Percentiles rank a stretch among this genome's conserved stretches.
Conservation (phyloP, 1,140 invertebrate species). For the Ceratosolen solmsi region DNA sequence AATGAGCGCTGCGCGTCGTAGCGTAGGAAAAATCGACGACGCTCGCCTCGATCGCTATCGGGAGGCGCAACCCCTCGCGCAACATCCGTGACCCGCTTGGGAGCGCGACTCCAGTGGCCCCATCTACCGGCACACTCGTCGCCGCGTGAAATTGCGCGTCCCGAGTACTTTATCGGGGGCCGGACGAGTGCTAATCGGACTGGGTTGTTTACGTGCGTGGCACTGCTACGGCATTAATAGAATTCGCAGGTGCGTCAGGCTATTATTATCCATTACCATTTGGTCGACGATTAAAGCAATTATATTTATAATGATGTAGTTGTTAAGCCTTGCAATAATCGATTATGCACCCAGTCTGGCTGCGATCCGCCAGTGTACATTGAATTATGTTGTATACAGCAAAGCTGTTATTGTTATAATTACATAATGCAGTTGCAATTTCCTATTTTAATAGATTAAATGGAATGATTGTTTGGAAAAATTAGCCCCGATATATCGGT, state of each 20-base stretch:
- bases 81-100: neutral
- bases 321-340: slow-evolving; percentile 42
- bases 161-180: neutral
- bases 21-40: slow-evolving; percentile 11
- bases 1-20: slow-evolving; percentile 53
- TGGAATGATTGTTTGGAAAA: neutral
- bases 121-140: neutral
- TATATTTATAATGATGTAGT: slow-evolving; percentile 47
- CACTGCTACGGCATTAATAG: slow-evolving; percentile 25
- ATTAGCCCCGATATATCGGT: neutral
- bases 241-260: slow-evolving; percentile 30
- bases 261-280: slow-evolving; percentile 36
- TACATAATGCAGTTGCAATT: slow-evolving; percentile 32
- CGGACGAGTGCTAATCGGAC: neutral
- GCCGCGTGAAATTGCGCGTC: neutral
- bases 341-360: slow-evolving; percentile 15
- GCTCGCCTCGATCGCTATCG: neutral
- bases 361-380: neutral
- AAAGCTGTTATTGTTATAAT: slow-evolving; percentile 33
- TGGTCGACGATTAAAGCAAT: slow-evolving; percentile 39
- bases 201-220: neutral
- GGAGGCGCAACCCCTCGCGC: neutral
- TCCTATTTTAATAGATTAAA: slow-evolving; percentile 20
- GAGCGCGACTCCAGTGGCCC: too few relatives aligned
- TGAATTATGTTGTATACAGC: slow-evolving; percentile 21